These are phyloP conservation scores for Lepidotrigona ventralis DNA, from an alignment of 1,140 invertebrate genomes.

Conservation along the genomic window DNA sequence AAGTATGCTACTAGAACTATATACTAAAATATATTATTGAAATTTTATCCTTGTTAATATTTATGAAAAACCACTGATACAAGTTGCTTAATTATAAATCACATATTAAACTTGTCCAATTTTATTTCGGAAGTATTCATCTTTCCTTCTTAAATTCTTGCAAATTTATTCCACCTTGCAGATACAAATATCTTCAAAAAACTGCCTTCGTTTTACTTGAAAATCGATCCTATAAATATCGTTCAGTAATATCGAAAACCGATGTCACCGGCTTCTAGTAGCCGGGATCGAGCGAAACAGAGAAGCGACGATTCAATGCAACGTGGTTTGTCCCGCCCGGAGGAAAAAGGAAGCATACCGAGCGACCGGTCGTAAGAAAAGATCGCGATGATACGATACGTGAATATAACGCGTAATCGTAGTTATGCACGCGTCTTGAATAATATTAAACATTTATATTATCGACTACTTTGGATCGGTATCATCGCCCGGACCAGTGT, in stretches of 20 bases:
- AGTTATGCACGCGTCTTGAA: slow-evolving; percentile 42
- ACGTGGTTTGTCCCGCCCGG: slow-evolving; percentile 21
- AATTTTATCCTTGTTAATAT: neutral
- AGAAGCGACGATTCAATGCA: slow-evolving; percentile 34
- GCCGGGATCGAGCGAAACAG: slow-evolving; percentile 15
- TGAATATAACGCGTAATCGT: slow-evolving; percentile 49
- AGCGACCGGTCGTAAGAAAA: slow-evolving; percentile 52
- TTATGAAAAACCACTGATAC: neutral
- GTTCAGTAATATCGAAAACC: slow-evolving; percentile 18
- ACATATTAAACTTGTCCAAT: neutral
- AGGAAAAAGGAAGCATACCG: slow-evolving; percentile 41
- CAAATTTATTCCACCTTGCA: neutral
- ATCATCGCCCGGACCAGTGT: slow-evolving; percentile 15
- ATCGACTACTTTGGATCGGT: slow-evolving; percentile 12
- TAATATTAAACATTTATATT: slow-evolving; percentile 46
- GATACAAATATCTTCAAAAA: too few relatives aligned
- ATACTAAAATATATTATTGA: too few relatives aligned
- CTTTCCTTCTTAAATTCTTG: neutral
- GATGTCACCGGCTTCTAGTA: neutral
- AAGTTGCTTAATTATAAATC: neutral
- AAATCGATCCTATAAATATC: neutral
- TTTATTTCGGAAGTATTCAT: neutral
- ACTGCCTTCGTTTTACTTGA: neutral
- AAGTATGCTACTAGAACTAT: too few relatives aligned
- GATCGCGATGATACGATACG: slow-evolving; percentile 48